Evolutionary conservation across 2,113 vertebrate species (phyloP), one percentile per base, ranked within the genome.

Genomic region (Phylloscopus trochiloides): DNA sequence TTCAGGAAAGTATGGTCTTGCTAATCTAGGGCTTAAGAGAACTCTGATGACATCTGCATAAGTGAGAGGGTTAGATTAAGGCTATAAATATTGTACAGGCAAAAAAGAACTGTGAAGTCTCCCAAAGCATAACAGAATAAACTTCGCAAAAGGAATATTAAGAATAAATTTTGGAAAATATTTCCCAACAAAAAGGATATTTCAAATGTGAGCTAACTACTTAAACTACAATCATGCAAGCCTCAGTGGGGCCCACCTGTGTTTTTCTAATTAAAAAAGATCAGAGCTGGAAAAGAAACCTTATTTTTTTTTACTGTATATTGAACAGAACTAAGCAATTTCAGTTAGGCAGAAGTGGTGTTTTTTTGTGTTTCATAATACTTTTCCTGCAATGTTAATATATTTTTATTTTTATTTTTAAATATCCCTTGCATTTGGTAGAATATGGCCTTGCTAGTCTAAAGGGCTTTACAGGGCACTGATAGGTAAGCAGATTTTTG

Each of bases 21-120:
- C 71, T 96, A 90, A 90, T 90, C 85, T 90, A 83, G 48, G 67
- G 42, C 26, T 97, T 94, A 85, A 85, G 82, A 74, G 62, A 90
- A 51, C 51, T 88, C 74, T 79, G 86, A 73, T 76, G 72, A 67
- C 74, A 83, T 79, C 72, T 75, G 34, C 4, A 0, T 77, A 88
- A 92, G 63, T 72, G 81, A 91, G 81, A 66, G 40, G 28, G 57
- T 93, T 90, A 95, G 62, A 95, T 95, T 90, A 88, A 90, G 38
- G 38, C 74, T 62, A 92, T 94, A 94, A 95, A 95, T 90, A 95
- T 55, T 93, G 71, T 43, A 62, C 51, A 40, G 38, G 78, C 48
- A 51, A 47, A 91, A 51, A 70, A 84, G 67, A 90, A 25, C 57
- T 34, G 32, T 70, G 31, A 78, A 87, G 59, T 94, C 88, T 86